Conservation (phyloP, 1,140 invertebrate species). For the Physella acuta region DNA sequence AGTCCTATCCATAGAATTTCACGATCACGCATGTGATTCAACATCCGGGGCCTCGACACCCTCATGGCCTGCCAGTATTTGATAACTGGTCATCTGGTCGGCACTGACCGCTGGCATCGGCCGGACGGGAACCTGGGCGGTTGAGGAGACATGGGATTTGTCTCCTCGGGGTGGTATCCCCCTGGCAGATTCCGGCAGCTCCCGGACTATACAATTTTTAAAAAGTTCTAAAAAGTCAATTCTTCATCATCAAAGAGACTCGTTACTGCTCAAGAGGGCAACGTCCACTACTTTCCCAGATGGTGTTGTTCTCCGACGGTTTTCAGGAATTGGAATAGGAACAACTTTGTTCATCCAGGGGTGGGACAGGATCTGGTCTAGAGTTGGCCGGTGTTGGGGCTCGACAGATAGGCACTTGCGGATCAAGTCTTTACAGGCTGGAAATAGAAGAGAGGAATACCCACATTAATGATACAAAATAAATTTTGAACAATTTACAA, state of each 20-base stretch:
- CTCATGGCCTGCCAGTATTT: not conserved
- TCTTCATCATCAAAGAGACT: slow-evolving; percentile 40
- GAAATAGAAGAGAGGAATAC: slow-evolving; percentile 47
- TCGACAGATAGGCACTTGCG: slow-evolving; percentile 64
- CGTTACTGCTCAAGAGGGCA: slow-evolving; percentile 44
- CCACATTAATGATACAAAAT: too few relatives aligned
- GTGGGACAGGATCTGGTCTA: slow-evolving; percentile 67
- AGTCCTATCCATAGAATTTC: too few relatives aligned
- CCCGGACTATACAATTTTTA: not conserved
- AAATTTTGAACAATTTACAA: too few relatives aligned
- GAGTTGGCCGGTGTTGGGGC: slow-evolving; percentile 63
- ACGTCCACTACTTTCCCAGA: slow-evolving; percentile 38
- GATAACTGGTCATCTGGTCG: not conserved
- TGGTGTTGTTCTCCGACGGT: slow-evolving; percentile 31
- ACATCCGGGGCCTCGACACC: too few relatives aligned
- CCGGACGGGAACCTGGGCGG: not conserved
- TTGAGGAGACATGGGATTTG: not conserved
- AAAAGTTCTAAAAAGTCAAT: slow-evolving; percentile 7
- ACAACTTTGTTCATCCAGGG: slow-evolving; percentile 61
- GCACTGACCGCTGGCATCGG: not conserved
- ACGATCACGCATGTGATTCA: too few relatives aligned
- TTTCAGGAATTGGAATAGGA: slow-evolving; percentile 23
- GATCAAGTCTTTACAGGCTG: slow-evolving; percentile 68
- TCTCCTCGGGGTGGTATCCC: not conserved
- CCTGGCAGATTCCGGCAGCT: not conserved